Evolutionary conservation across 2,888 invertebrate genomes (phyloP).

Genomic region (Dicyrtoma fusca): DNA sequence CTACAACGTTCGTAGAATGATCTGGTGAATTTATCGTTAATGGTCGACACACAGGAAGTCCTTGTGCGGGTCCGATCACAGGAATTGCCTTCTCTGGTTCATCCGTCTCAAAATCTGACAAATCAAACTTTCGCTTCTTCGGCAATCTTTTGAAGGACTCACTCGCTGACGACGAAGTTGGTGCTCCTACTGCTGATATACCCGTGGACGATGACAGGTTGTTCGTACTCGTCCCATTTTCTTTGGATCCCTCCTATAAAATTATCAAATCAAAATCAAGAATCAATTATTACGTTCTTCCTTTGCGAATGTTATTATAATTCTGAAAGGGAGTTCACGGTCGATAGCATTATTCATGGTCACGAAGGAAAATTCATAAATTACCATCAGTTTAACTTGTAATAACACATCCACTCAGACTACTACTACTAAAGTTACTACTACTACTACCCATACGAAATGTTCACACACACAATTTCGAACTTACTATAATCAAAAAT

Average conservation of each 20-base stretch:
- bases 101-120: conserved; percentile 73
- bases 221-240: conserved; percentile 15
- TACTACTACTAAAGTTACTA: no score
- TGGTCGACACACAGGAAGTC: neutral
- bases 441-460: no score
- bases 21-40: neutral
- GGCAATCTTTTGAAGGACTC: conserved; percentile 71
- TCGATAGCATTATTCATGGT: no score
- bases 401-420: no score
- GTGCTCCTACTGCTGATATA: neutral
- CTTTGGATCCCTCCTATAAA: conserved; percentile 34
- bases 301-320: neutral
- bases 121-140: conserved; percentile 88
- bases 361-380: no score
- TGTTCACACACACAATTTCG: no score
- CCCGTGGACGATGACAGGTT: neutral
- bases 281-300: conserved; percentile 7
- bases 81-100: conserved; percentile 35
- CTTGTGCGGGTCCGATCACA: conserved; percentile 21
- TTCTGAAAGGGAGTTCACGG: no score
- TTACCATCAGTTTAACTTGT: no score
- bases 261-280: conserved; percentile 12
- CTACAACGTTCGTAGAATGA: no score
- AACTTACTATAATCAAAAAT: no score
- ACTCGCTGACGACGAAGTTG: conserved; percentile 20